These are phyloP conservation scores for Mimumesa dahlbomi DNA, from an alignment of 2,888 invertebrate genomes.

Conservation along the genomic window DNA sequence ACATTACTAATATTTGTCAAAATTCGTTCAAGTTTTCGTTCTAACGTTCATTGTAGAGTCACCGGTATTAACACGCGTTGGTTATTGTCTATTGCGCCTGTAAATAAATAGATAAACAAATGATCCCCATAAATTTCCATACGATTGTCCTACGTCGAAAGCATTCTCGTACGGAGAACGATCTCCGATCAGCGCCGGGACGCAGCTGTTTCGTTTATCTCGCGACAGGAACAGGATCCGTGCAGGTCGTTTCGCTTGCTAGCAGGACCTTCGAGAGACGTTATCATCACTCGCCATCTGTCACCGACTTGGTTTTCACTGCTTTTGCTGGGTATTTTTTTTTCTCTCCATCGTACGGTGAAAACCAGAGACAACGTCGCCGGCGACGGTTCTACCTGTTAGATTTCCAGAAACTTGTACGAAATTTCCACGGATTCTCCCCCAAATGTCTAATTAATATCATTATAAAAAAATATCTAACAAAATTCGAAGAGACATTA, in stretches of 20 bases:
- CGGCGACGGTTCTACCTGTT: too few relatives aligned
- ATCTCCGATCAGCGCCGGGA: constrained; percentile 65
- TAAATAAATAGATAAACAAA: constrained; percentile 50
- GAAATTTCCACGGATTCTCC: too few relatives aligned
- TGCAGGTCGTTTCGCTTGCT: constrained; percentile 66
- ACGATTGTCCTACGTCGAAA: constrained; percentile 59
- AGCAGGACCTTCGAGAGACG: constrained; percentile 67
- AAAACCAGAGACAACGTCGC: constrained; percentile 43
- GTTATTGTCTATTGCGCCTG: constrained; percentile 16
- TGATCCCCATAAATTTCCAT: constrained; percentile 58
- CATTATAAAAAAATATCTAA: too few relatives aligned
- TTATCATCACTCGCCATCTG: constrained; percentile 73
- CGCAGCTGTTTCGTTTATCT: constrained; percentile 73
- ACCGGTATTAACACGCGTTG: constrained; percentile 6
- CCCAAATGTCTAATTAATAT: too few relatives aligned
- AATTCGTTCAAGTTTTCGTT: neutral
- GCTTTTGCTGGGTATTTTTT: constrained; percentile 62
- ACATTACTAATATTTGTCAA: too few relatives aligned
- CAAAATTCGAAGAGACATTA: too few relatives aligned
- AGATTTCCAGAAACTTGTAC: too few relatives aligned
- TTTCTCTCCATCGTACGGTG: constrained; percentile 34
- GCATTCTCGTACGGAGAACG: constrained; percentile 48
- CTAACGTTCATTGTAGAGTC: neutral
- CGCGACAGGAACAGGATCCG: constrained; percentile 74
- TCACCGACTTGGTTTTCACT: constrained; percentile 69